Evolutionary conservation across 2,797 vertebrate species (phyloP).

Genomic region (Avahi laniger): DNA sequence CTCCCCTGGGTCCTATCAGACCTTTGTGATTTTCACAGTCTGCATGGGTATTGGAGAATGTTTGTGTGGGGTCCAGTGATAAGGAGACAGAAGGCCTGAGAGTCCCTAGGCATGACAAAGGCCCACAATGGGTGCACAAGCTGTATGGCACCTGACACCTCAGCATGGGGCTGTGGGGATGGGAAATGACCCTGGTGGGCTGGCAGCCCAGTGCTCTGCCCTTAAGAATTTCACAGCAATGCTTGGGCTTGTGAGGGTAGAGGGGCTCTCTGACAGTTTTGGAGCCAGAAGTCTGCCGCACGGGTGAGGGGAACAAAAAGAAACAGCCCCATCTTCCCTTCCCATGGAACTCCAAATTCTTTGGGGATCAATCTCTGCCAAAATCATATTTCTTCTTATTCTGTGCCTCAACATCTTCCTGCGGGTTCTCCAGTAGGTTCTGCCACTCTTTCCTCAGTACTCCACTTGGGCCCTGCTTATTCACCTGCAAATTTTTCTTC

Average conservation of each 20-base stretch:
- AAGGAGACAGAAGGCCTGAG: not conserved
- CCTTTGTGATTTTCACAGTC: not conserved
- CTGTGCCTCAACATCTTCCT: not conserved
- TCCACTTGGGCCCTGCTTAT: not conserved
- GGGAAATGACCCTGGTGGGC: not conserved
- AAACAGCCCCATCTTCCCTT: not conserved
- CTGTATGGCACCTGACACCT: not conserved
- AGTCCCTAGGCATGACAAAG: not conserved
- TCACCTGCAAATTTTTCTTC: not conserved
- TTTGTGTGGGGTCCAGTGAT: not conserved
- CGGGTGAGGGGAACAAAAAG: not conserved
- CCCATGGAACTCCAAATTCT: not conserved
- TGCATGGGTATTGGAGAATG: not conserved
- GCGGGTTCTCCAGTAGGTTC: not conserved
- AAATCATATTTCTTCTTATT: not conserved
- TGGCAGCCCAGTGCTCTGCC: not conserved
- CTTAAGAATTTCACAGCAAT: not conserved
- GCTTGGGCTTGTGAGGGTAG: not conserved
- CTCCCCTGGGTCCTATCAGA: not conserved
- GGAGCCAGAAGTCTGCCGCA: not conserved
- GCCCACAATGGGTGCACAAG: not conserved
- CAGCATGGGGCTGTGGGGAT: not conserved
- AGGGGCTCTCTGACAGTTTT: too few species aligned
- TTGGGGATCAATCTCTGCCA: not conserved
- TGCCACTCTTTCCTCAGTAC: not conserved